Evolutionary conservation across 1,140 invertebrate species (phyloP).

Genomic region (Ridgeia piscesae): DNA sequence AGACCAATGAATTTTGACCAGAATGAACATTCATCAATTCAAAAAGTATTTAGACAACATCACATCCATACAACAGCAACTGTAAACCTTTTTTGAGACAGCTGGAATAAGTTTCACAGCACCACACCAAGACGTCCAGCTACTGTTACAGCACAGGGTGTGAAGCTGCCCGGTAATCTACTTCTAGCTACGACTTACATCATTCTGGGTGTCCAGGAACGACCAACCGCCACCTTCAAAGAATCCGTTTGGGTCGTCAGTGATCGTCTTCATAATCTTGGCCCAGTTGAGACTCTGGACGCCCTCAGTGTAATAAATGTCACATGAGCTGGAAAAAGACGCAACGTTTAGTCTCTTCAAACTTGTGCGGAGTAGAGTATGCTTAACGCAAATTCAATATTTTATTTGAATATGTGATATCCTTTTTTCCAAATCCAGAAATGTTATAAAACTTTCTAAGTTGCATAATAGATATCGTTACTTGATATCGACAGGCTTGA

Average conservation of each 20-base stretch:
- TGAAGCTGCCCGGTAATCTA: too few species aligned
- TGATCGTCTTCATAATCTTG: constrained; percentile 99
- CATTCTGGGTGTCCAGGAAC: constrained; percentile 88
- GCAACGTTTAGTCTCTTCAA: too few species aligned
- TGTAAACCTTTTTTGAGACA: not conserved
- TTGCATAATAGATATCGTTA: too few species aligned
- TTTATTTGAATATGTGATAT: too few species aligned
- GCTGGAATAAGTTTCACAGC: not conserved
- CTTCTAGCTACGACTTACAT: constrained; percentile 43
- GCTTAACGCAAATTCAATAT: too few species aligned
- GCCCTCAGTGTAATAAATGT: constrained; percentile 96
- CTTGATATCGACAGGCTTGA: too few species aligned
- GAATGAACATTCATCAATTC: not conserved
- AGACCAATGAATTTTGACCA: not conserved
- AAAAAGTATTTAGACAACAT: not conserved
- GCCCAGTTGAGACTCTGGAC: constrained; percentile 98
- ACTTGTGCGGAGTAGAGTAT: too few species aligned
- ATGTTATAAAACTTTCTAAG: too few species aligned
- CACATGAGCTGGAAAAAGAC: constrained; percentile 71
- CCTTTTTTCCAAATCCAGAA: too few species aligned
- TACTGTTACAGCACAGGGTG: too few species aligned
- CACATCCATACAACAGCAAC: not conserved
- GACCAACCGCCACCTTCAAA: constrained; percentile 98
- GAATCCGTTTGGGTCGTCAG: constrained; percentile 97
- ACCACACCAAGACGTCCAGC: not conserved